Percentiles rank a stretch among this genome's conserved stretches.
Evolutionary conservation across 2,888 invertebrate species (phyloP).

Genomic region (Bibio marci): DNA sequence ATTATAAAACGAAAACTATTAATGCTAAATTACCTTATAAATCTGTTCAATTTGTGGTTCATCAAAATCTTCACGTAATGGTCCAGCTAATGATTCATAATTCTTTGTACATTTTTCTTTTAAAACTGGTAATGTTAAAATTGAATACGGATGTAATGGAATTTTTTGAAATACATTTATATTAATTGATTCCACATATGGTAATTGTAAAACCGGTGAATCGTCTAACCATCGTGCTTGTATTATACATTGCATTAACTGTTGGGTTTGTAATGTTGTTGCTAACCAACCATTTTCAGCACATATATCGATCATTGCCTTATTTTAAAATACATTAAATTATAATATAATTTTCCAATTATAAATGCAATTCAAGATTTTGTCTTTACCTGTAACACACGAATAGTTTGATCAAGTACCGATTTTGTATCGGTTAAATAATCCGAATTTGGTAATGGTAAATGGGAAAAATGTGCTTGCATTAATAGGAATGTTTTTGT

Average conservation of each 20-base stretch:
- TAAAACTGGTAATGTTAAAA: constrained; percentile 21
- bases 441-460: constrained; percentile 75
- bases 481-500: constrained; percentile 86
- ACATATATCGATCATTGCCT: constrained; percentile 92
- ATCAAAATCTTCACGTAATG: constrained; percentile 45
- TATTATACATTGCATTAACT: constrained; percentile 73
- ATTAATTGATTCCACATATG: constrained; percentile 50
- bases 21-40: constrained; percentile 32
- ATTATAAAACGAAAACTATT: background rate
- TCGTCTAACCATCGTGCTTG: constrained; percentile 80
- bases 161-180: constrained; percentile 39
- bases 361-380: constrained; percentile 3
- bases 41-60: constrained; percentile 52
- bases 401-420: constrained; percentile 87
- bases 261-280: constrained; percentile 58
- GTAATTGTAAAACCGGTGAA: constrained; percentile 57
- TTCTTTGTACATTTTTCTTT: constrained; percentile 30
- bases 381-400: constrained; percentile 72
- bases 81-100: constrained; percentile 40
- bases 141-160: constrained; percentile 16
- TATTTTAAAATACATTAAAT: too few species aligned
- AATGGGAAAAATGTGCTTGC: constrained; percentile 83
- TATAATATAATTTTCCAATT: too few species aligned
- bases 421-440: constrained; percentile 94
- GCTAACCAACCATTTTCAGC: constrained; percentile 83